Percentiles rank a stretch among this genome's conserved stretches.
These are phyloP conservation scores for Sternarchorhynchus goeldii DNA, from an alignment of 2,797 vertebrate species.

Conservation along the genomic window DNA sequence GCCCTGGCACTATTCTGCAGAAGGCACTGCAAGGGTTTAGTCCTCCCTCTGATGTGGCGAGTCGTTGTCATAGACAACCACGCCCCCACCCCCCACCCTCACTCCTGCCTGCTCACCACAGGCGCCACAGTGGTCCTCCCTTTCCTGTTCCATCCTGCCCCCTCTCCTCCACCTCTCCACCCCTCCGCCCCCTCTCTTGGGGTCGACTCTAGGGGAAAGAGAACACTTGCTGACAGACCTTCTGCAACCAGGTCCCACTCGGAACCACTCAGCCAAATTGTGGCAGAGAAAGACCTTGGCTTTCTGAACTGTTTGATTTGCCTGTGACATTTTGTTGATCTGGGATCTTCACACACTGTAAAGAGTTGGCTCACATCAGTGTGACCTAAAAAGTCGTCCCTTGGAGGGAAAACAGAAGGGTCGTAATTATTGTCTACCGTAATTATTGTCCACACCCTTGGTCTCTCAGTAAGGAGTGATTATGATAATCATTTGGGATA, in stretches of 20 bases:
- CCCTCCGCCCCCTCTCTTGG: constrained; percentile 36
- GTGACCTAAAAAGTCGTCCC: constrained; percentile 16
- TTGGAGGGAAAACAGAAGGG: background rate
- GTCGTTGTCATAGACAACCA: constrained; percentile 56
- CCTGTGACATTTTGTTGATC: constrained; percentile 19
- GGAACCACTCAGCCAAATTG: constrained; percentile 17
- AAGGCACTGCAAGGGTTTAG: constrained; percentile 59
- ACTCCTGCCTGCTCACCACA: constrained; percentile 58
- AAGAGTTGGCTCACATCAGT: background rate
- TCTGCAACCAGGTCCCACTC: constrained; percentile 45
- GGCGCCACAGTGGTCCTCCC: constrained; percentile 59
- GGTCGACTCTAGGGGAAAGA: constrained; percentile 50
- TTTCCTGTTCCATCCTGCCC: constrained; percentile 31
- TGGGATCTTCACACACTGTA: background rate
- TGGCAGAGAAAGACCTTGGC: constrained; percentile 18
- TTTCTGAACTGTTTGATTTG: constrained; percentile 15
- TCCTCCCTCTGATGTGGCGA: constrained; percentile 60
- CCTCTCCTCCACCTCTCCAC: constrained; percentile 1
- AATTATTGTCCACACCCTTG: constrained; percentile 37
- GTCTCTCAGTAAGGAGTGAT: constrained; percentile 30
- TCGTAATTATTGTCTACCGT: constrained; percentile 35
- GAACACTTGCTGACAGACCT: constrained; percentile 49
- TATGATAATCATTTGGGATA: constrained; percentile 38
- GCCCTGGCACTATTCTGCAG: constrained; percentile 58
- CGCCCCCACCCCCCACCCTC: constrained; percentile 23